Conservation (phyloP, 1,140 invertebrate species). For the Drosophila aff. region DNA sequence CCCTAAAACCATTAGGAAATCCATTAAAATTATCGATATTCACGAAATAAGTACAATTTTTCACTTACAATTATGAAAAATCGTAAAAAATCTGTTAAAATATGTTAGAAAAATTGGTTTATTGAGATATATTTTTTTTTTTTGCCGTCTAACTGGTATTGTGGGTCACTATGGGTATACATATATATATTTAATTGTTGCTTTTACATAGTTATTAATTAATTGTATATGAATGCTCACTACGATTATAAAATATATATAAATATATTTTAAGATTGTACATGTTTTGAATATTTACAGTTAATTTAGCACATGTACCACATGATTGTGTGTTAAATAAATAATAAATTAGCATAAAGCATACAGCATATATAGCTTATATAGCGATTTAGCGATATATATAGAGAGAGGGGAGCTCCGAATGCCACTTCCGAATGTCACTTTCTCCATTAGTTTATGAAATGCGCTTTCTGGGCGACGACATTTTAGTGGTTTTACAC, state of each 20-base stretch:
- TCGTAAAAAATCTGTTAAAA: background rate
- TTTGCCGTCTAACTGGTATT: conserved; percentile 71
- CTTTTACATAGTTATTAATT: conserved; percentile 48
- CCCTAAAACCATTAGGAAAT: too few species aligned
- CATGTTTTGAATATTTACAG: conserved; percentile 63
- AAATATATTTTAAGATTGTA: conserved; percentile 43
- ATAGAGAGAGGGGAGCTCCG: conserved; percentile 31
- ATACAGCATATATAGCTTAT: conserved; percentile 31
- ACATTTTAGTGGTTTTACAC: conserved; percentile 64
- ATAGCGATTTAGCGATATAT: conserved; percentile 16
- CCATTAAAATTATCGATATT: background rate
- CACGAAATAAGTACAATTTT: background rate
- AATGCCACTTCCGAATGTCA: conserved; percentile 39
- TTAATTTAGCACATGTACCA: conserved; percentile 53
- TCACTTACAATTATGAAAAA: background rate
- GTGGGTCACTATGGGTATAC: conserved; percentile 65
- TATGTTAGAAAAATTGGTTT: conserved; percentile 78
- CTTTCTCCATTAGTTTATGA: conserved; percentile 56
- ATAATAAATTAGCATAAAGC: conserved; percentile 75
- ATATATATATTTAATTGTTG: conserved; percentile 45
- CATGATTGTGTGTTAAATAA: conserved; percentile 61
- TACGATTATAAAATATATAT: conserved; percentile 63
- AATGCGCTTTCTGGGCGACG: conserved; percentile 80
- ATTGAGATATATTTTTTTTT: conserved; percentile 67
- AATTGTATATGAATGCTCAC: conserved; percentile 62